Evolutionary conservation across 2,888 invertebrate species (phyloP).

Genomic region (Oconnorella tubifera): DNA sequence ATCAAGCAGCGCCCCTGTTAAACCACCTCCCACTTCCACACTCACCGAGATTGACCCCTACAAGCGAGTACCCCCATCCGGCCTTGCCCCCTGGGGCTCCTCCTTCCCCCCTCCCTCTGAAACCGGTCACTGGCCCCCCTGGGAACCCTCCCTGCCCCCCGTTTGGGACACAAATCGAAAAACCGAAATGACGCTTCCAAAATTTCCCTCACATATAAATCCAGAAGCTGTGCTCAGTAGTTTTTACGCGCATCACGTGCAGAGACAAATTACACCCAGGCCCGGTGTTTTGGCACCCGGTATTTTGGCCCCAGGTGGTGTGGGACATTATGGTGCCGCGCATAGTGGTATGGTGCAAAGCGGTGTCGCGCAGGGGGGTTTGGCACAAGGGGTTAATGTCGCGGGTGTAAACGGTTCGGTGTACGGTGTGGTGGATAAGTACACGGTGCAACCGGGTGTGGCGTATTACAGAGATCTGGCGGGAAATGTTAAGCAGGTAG

Average conservation of each 20-base stretch:
- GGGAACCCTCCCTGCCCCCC: neutral
- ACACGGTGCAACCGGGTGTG: slow-evolving; percentile 64
- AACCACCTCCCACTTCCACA: neutral
- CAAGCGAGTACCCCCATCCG: neutral
- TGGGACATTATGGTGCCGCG: neutral
- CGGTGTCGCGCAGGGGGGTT: neutral
- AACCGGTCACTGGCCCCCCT: neutral
- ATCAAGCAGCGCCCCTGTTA: no score
- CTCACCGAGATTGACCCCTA: neutral
- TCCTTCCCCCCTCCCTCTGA: neutral
- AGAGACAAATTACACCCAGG: neutral
- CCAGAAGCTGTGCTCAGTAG: slow-evolving; percentile 9
- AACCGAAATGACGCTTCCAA: neutral
- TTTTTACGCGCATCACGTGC: slow-evolving; percentile 10
- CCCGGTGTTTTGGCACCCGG: no score
- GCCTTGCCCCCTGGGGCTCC: slow-evolving; percentile 5
- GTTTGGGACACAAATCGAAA: neutral
- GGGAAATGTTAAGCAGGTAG: slow-evolving; percentile 83
- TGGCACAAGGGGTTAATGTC: neutral
- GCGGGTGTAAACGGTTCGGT: neutral
- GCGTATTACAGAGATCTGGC: slow-evolving; percentile 91
- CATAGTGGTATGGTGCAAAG: neutral
- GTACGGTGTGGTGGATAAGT: slow-evolving; percentile 5
- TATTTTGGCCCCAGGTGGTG: neutral
- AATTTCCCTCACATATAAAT: slow-evolving; percentile 1